Conservation (phyloP, 2,888 invertebrate genomes). For the Mechanitis mazaeus region DNA sequence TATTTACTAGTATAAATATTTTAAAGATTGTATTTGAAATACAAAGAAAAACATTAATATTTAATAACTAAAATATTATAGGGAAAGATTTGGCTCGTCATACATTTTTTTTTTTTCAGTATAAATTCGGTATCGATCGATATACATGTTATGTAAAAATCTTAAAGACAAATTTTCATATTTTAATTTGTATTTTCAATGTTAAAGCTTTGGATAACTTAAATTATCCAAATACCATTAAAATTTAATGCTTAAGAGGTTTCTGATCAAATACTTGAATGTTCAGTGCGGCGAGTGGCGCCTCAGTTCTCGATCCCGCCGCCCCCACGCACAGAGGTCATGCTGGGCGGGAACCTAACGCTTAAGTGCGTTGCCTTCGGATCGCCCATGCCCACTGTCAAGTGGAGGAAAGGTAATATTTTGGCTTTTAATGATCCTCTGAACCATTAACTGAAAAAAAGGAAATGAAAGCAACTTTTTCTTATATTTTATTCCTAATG, state of each 20-base stretch:
- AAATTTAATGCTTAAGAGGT: neutral
- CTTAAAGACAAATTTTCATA: too few species aligned
- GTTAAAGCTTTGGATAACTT: neutral
- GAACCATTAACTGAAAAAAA: neutral
- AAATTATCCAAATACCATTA: slow-evolving; percentile 1
- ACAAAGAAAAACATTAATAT: too few species aligned
- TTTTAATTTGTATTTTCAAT: too few species aligned
- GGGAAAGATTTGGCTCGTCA: too few species aligned
- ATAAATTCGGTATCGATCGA: too few species aligned
- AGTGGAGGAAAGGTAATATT: slow-evolving; percentile 87
- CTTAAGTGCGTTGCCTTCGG: slow-evolving; percentile 98
- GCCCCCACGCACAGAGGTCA: slow-evolving; percentile 89
- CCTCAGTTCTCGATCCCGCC: slow-evolving; percentile 97
- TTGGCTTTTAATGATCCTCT: too few species aligned
- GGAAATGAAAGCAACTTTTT: neutral
- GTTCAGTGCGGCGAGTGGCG: slow-evolving; percentile 92
- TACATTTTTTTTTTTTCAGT: too few species aligned
- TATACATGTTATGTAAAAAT: too few species aligned
- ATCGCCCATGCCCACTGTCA: slow-evolving; percentile 98
- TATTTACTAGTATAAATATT: too few species aligned
- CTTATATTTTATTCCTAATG: neutral
- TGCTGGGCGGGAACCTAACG: slow-evolving; percentile 93
- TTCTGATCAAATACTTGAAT: slow-evolving; percentile 2
- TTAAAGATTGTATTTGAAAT: too few species aligned
- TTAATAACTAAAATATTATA: too few species aligned